phyloP scores from a whole-genome alignment of 2,797 vertebrate genomes.

The Mionectes olivaceus region DNA sequence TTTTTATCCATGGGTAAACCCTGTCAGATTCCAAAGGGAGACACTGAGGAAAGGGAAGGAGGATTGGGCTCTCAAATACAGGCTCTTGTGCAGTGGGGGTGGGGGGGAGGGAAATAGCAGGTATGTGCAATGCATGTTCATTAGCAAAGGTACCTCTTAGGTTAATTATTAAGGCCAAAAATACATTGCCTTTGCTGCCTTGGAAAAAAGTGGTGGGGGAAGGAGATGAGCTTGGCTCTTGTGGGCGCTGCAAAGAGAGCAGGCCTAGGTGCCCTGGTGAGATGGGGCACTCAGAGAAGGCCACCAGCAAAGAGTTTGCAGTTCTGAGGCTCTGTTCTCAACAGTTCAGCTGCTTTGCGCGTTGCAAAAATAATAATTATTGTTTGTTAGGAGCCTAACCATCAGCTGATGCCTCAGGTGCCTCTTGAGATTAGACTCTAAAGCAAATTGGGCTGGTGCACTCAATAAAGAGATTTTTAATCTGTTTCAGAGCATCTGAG shows the following conservation, averaged over 20 bases:
- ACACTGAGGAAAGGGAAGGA: neutral
- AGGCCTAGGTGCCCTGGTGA: neutral
- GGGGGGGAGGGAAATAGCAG: neutral
- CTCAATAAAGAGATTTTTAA: neutral
- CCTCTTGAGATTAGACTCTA: slow-evolving; percentile 17
- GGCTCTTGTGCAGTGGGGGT: neutral
- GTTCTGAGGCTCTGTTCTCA: slow-evolving; percentile 19
- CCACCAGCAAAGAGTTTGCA: neutral
- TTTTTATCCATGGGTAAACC: neutral
- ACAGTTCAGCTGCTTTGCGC: slow-evolving; percentile 22
- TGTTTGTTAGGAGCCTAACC: slow-evolving; percentile 57
- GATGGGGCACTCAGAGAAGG: neutral
- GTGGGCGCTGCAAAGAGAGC: neutral
- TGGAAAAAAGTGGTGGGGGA: neutral
- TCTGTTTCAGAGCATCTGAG: neutral
- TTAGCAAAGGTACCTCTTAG: neutral
- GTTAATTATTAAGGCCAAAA: neutral
- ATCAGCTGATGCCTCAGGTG: slow-evolving; percentile 35
- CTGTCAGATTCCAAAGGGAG: neutral
- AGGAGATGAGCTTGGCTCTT: neutral
- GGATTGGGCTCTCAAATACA: neutral
- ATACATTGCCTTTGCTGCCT: neutral
- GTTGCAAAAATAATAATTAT: slow-evolving; percentile 31
- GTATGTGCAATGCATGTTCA: neutral
- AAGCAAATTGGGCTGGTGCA: neutral